These are phyloP conservation scores for Fistularia tabacaria DNA, from an alignment of 2,797 vertebrate genomes.

Conservation along the genomic window DNA sequence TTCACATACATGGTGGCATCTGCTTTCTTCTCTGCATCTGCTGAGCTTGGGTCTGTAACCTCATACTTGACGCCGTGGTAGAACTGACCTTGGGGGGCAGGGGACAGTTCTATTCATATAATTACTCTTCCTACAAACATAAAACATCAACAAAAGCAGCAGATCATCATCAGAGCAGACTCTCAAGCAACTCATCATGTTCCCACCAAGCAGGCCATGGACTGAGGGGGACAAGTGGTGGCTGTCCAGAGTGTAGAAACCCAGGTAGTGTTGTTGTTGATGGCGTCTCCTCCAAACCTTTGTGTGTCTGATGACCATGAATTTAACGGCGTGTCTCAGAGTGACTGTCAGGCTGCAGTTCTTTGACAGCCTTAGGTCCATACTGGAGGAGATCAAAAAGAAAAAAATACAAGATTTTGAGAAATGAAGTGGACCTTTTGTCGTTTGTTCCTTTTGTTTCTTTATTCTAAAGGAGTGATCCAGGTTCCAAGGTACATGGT, in stretches of 20 bases:
- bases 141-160: too few species aligned
- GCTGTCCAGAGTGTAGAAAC: slow-evolving; percentile 85
- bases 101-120: too few species aligned
- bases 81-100: slow-evolving; percentile 79
- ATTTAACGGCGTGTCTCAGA: slow-evolving; percentile 77
- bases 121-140: too few species aligned
- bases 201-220: slow-evolving; percentile 85
- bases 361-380: slow-evolving; percentile 77
- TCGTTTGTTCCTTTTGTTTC: too few species aligned
- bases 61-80: slow-evolving; percentile 81
- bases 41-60: slow-evolving; percentile 71
- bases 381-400: slow-evolving; percentile 58
- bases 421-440: too few species aligned
- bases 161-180: too few species aligned
- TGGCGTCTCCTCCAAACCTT: slow-evolving; percentile 83
- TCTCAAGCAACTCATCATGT: too few species aligned
- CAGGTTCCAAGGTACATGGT: too few species aligned
- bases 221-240: slow-evolving; percentile 80
- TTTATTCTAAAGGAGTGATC: too few species aligned
- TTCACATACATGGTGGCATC: slow-evolving; percentile 85
- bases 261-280: slow-evolving; percentile 81
- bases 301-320: slow-evolving; percentile 81
- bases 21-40: slow-evolving; percentile 69
- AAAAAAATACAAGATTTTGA: background rate
- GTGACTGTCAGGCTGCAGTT: slow-evolving; percentile 78